Evolutionary conservation across 2,888 invertebrate genomes (phyloP).

Genomic region (Amphimallon solstitiale): DNA sequence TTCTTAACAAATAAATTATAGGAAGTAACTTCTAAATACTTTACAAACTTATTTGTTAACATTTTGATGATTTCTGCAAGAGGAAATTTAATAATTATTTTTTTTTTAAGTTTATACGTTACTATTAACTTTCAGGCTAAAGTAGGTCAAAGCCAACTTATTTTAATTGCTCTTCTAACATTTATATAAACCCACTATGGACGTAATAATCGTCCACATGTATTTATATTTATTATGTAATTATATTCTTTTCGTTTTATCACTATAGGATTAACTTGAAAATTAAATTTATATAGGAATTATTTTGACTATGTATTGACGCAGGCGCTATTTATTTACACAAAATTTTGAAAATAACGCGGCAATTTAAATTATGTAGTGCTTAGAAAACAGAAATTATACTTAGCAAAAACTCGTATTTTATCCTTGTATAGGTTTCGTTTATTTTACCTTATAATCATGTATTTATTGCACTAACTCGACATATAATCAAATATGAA

Average conservation of each 20-base stretch:
- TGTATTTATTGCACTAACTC: too few relatives aligned
- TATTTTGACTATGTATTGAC: slow-evolving; percentile 34
- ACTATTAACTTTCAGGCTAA: slow-evolving; percentile 41
- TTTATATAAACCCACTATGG: slow-evolving; percentile 6
- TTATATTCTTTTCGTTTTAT: slow-evolving; percentile 13
- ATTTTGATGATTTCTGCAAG: slow-evolving; percentile 3
- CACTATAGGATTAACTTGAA: slow-evolving; percentile 8
- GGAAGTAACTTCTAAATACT: neutral
- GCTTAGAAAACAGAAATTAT: neutral
- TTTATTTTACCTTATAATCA: too few relatives aligned
- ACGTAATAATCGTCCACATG: neutral
- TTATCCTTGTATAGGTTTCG: too few relatives aligned
- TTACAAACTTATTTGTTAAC: neutral
- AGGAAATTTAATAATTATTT: slow-evolving; percentile 5
- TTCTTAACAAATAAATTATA: slow-evolving; percentile 56
- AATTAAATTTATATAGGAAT: slow-evolving; percentile 35
- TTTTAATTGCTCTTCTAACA: slow-evolving; percentile 17
- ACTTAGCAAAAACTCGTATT: neutral
- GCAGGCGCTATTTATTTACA: slow-evolving; percentile 31
- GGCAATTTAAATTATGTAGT: slow-evolving; percentile 10
- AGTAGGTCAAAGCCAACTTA: slow-evolving; percentile 56
- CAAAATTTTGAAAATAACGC: slow-evolving; percentile 6
- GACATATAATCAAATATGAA: too few relatives aligned
- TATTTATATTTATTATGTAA: slow-evolving; percentile 10
- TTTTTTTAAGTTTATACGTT: slow-evolving; percentile 38